Evolutionary conservation across 1,140 invertebrate genomes (phyloP).

Genomic region (Nephila pilipes): DNA sequence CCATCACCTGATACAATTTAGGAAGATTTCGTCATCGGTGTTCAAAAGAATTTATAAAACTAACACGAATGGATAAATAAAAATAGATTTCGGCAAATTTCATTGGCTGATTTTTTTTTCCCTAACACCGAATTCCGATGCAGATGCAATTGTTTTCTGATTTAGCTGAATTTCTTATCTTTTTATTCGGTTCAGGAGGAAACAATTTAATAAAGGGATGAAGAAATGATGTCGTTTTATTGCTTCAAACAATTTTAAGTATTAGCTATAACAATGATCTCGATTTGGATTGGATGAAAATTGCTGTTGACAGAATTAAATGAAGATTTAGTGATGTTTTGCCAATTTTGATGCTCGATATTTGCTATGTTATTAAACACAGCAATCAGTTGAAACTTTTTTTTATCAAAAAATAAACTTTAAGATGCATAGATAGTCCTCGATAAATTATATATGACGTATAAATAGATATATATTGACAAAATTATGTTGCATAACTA

Average conservation of each 20-base stretch:
- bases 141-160: constrained; percentile 26
- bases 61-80: constrained; percentile 32
- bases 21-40: background rate
- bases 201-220: constrained; percentile 24
- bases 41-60: constrained; percentile 1
- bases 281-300: background rate
- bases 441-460: too few species aligned
- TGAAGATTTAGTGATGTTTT: background rate
- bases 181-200: background rate
- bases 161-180: constrained; percentile 13
- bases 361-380: too few species aligned
- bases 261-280: background rate
- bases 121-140: background rate
- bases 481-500: too few species aligned
- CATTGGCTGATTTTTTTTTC: background rate
- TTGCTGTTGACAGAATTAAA: background rate
- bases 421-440: too few species aligned
- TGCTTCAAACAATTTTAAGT: background rate
- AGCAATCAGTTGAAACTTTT: too few species aligned
- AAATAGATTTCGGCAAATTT: constrained; percentile 26
- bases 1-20: constrained; percentile 35
- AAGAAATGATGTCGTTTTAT: background rate
- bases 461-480: too few species aligned
- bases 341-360: too few species aligned
- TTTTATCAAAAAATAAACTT: too few species aligned